These are phyloP conservation scores for Platyrinchus mystaceus DNA, from an alignment of 2,797 vertebrate species.

Conservation along the genomic window DNA sequence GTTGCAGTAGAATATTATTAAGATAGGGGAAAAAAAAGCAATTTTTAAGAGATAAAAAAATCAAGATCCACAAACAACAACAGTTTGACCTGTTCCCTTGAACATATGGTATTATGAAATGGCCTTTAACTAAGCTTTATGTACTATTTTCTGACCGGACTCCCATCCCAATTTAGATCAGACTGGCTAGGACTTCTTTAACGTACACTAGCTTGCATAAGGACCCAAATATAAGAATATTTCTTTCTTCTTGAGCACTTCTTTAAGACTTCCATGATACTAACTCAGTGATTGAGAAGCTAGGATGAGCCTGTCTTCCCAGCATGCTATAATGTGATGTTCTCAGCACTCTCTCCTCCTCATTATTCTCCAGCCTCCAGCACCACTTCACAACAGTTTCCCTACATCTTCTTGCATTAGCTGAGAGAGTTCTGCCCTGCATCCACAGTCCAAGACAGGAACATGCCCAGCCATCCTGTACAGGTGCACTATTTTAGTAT, in stretches of 20 bases:
- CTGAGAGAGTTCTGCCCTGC: neutral
- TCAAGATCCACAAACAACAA: neutral
- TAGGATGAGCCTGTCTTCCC: neutral
- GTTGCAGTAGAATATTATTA: neutral
- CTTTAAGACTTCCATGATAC: neutral
- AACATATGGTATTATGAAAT: neutral
- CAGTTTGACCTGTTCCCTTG: neutral
- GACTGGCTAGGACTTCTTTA: neutral
- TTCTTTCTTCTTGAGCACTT: neutral
- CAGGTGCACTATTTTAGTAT: neutral
- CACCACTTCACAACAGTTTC: neutral
- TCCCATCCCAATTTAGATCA: neutral
- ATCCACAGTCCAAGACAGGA: accelerated
- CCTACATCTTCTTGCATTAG: neutral
- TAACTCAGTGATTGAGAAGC: neutral
- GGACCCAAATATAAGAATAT: neutral
- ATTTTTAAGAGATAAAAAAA: neutral
- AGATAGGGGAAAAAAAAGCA: neutral
- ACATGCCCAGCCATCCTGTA: neutral
- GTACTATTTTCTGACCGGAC: neutral
- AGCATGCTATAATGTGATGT: accelerated
- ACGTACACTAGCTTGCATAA: neutral
- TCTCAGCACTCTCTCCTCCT: neutral
- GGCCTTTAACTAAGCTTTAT: neutral
- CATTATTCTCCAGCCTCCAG: neutral